These are phyloP conservation scores for Ictidomys tridecemlineatus DNA, from an alignment of 2,113 vertebrate genomes.

Conservation along the genomic window DNA sequence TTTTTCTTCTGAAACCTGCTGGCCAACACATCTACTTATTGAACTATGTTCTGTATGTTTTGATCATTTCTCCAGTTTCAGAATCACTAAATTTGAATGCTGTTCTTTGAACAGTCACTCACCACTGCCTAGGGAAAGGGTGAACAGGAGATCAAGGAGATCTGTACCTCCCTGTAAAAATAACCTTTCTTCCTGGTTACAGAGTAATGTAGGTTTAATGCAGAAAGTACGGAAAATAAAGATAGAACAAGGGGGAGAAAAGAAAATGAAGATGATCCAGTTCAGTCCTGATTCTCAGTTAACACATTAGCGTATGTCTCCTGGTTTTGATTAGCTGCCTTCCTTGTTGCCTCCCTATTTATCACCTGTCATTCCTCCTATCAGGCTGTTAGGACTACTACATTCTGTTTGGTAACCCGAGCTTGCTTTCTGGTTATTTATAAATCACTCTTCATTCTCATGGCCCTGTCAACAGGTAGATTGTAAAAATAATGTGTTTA, in stretches of 20 bases:
- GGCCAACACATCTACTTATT: background rate
- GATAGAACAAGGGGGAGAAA: background rate
- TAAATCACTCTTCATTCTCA: background rate
- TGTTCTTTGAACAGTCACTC: background rate
- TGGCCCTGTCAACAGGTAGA: background rate
- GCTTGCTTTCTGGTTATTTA: slow-evolving; percentile 11
- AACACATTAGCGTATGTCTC: background rate
- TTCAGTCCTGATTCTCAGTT: background rate
- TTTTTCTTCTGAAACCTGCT: slow-evolving; percentile 62
- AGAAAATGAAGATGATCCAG: background rate
- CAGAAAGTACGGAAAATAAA: background rate
- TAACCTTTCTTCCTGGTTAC: background rate
- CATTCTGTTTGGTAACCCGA: background rate
- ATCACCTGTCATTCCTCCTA: background rate
- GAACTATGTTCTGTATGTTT: background rate
- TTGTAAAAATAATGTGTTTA: background rate
- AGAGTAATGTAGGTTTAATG: background rate
- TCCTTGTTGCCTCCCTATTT: background rate
- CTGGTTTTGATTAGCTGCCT: background rate
- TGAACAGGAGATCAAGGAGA: background rate
- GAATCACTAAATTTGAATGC: background rate
- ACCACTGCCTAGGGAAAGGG: background rate
- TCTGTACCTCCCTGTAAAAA: background rate
- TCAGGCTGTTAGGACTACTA: background rate
- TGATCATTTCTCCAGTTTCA: slow-evolving; percentile 34